A percentile compares a stretch with the other conserved stretches of the same genome.
Conservation (phyloP, 2,888 invertebrate species). For the Tiphia femorata region DNA sequence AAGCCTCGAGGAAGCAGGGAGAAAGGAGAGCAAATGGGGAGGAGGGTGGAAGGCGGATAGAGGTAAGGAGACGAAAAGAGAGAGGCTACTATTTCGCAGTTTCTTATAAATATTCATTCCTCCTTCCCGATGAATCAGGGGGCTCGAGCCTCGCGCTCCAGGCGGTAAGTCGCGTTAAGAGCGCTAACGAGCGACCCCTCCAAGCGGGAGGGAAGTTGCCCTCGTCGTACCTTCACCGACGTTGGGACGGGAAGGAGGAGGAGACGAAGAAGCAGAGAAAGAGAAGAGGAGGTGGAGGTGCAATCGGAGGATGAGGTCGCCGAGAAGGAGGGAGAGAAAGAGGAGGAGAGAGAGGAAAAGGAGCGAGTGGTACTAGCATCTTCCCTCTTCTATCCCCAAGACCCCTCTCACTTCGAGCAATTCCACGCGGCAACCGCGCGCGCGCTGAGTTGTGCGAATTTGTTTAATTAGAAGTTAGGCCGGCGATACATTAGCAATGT, state of each 20-base stretch:
- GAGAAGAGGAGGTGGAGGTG: not conserved
- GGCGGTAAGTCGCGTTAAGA: conserved; percentile 68
- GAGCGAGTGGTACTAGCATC: not conserved
- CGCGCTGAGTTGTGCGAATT: conserved; percentile 66
- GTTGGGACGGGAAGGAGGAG: not conserved
- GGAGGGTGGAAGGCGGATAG: conserved; percentile 6
- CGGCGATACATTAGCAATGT: conserved; percentile 68
- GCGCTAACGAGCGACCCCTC: conserved; percentile 68
- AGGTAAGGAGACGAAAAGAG: conserved; percentile 14
- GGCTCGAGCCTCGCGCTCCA: conserved; percentile 58
- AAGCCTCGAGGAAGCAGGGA: not conserved
- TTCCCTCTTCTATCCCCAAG: not conserved
- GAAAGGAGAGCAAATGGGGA: not conserved
- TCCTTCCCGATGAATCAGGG: conserved; percentile 62
- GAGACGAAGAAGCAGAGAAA: conserved; percentile 1
- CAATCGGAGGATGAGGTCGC: not conserved
- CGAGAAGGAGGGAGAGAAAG: conserved; percentile 10
- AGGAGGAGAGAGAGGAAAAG: not conserved
- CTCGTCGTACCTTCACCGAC: conserved; percentile 23
- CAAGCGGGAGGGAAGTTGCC: conserved; percentile 34
- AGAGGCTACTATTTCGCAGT: conserved; percentile 62
- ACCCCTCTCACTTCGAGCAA: conserved; percentile 40
- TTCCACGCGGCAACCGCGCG: conserved; percentile 52
- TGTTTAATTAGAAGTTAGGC: conserved; percentile 69
- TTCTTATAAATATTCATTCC: conserved; percentile 69